A percentile compares a stretch with the other conserved stretches of the same genome.
These are phyloP conservation scores for Apodemus agrarius DNA, from an alignment of 2,797 vertebrate genomes.

Conservation along the genomic window DNA sequence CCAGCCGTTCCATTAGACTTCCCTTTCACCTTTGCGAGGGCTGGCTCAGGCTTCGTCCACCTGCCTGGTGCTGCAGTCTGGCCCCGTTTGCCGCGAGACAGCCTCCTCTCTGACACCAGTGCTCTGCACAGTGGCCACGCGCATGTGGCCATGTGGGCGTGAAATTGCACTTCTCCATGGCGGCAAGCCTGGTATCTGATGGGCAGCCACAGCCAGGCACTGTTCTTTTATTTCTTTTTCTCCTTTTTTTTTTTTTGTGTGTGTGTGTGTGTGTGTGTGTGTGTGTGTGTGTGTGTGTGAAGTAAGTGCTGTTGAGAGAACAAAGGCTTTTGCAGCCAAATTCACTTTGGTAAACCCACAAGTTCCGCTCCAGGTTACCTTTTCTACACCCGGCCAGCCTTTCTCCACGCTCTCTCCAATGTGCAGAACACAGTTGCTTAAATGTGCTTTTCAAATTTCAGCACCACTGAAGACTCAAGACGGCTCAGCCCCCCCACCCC, in stretches of 20 bases:
- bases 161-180: slow-evolving; percentile 60
- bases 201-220: not conserved
- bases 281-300: too few species aligned
- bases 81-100: slow-evolving; percentile 67
- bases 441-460: rapidly evolving
- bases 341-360: not conserved
- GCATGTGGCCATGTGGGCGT: not conserved
- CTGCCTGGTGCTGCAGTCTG: slow-evolving; percentile 55
- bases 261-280: too few species aligned
- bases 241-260: not conserved
- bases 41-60: slow-evolving; percentile 68
- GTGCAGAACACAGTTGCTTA: rapidly evolving
- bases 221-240: not conserved
- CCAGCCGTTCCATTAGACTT: slow-evolving; percentile 91
- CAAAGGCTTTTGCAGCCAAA: not conserved
- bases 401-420: not conserved
- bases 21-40: slow-evolving; percentile 76
- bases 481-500: too few species aligned
- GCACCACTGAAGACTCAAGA: not conserved
- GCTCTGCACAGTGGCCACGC: not conserved
- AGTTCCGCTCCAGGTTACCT: rapidly evolving
- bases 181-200: slow-evolving; percentile 47
- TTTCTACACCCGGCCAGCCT: rapidly evolving
- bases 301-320: not conserved
- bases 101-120: slow-evolving; percentile 64